Conservation (phyloP, 2,888 invertebrate genomes). For the Apocheima hispidaria region DNA sequence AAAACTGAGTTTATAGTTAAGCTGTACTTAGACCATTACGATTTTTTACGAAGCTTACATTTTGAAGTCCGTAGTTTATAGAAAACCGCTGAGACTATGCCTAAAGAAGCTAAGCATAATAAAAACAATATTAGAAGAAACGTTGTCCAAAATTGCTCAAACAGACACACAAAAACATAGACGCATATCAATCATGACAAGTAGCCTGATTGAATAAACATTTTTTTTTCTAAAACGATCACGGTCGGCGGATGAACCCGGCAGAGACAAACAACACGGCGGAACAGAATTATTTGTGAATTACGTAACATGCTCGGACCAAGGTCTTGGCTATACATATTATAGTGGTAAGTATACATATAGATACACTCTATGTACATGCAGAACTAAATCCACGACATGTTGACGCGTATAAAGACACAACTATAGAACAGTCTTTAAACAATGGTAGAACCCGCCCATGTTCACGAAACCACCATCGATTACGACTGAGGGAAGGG, state of each 20-base stretch:
- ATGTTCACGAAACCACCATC: too few relatives aligned
- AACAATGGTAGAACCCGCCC: too few relatives aligned
- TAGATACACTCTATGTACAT: slow-evolving; percentile 5
- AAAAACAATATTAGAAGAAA: slow-evolving; percentile 4
- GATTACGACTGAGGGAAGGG: too few relatives aligned
- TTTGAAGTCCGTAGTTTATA: too few relatives aligned
- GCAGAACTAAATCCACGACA: slow-evolving; percentile 7
- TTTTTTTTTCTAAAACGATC: slow-evolving; percentile 63
- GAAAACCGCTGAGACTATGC: too few relatives aligned
- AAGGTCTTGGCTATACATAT: slow-evolving; percentile 55
- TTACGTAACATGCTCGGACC: slow-evolving; percentile 62
- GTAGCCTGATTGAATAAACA: slow-evolving; percentile 45
- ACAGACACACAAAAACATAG: slow-evolving; percentile 19
- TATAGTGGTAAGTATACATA: slow-evolving; percentile 26
- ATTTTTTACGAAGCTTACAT: too few relatives aligned
- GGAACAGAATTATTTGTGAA: slow-evolving; percentile 66
- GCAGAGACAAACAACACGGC: slow-evolving; percentile 59
- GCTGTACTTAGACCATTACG: too few relatives aligned
- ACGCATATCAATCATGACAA: slow-evolving; percentile 24
- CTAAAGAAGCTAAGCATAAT: neutral
- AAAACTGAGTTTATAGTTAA: too few relatives aligned
- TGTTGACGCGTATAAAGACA: slow-evolving; percentile 4
- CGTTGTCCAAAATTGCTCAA: slow-evolving; percentile 6
- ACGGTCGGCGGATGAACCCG: slow-evolving; percentile 76
- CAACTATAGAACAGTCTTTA: too few relatives aligned